Percentiles rank a stretch among this genome's conserved stretches.
Evolutionary conservation across 2,888 invertebrate genomes (phyloP).

Genomic region (Drosophila percnosoma): DNA sequence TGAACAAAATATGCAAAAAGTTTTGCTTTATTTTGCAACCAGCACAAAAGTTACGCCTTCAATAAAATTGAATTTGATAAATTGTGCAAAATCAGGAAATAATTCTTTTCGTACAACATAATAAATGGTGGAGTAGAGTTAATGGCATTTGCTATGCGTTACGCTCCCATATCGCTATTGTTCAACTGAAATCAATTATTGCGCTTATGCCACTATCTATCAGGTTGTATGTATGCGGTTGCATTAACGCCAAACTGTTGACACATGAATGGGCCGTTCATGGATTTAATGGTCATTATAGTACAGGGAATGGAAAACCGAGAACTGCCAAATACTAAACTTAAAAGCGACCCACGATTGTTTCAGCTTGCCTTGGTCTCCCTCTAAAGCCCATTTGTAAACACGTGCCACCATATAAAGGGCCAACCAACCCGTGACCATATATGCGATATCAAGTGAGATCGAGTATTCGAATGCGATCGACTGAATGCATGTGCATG

Average conservation of each 20-base stretch:
- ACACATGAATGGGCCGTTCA: constrained; percentile 40
- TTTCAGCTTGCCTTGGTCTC: constrained; percentile 13
- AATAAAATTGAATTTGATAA: background rate
- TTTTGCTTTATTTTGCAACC: background rate
- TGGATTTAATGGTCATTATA: constrained; percentile 39
- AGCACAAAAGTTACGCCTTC: background rate
- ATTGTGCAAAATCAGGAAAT: constrained; percentile 8
- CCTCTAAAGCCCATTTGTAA: constrained; percentile 18
- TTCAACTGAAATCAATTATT: constrained; percentile 20
- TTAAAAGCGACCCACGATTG: constrained; percentile 12
- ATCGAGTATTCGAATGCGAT: constrained; percentile 13
- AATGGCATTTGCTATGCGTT: constrained; percentile 14
- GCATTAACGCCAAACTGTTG: constrained; percentile 27
- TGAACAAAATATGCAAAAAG: background rate
- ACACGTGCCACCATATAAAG: constrained; percentile 41
- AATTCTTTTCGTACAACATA: background rate
- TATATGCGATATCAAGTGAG: constrained; percentile 31
- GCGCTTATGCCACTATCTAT: constrained; percentile 16
- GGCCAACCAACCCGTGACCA: constrained; percentile 41
- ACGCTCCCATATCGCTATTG: constrained; percentile 27
- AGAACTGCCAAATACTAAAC: constrained; percentile 19
- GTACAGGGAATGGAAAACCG: background rate
- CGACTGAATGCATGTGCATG: constrained; percentile 33
- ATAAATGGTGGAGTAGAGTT: constrained; percentile 9
- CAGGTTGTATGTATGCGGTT: constrained; percentile 2